Base-by-base conservation (phyloP, 2,113 vertebrate genomes). In the Noctilio leporinus region DNA sequence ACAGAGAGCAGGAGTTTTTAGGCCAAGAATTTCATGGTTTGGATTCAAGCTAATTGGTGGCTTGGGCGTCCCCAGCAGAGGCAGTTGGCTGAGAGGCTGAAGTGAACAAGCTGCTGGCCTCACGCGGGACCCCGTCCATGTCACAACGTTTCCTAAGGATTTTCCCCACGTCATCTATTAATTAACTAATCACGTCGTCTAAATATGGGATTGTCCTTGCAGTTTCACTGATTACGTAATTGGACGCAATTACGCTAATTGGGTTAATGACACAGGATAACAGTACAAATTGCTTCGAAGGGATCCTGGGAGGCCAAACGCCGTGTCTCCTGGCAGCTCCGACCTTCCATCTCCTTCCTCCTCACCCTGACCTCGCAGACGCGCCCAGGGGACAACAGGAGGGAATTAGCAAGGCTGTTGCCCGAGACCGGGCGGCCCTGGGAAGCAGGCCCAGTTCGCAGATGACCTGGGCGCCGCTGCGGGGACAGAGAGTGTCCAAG, bases 91-190 rank as follows among this genome's bases (percentile, higher is more conserved):
- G 62, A 67, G 90, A 64, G 35, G 78, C 70, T 55, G 2, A 77
- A 2, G 77, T 65, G 24, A 75, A 78, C 33, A 77, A 95, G 45
- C 2, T 69, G 94, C 72, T 89, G 16, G 19, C 7, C 43, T 81
- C 45, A 0, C 6, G 5, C 0, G 51, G 57, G 59, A 14, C 47
- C 75, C n/a, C 94, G 98, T 98, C 98, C 98, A 98, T 97, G 97
- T 97, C 97, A 91, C 96, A 97, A 98, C 96, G 97, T 97, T 98
- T 98, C 96, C 97, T 97, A 97, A 97, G 97, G 97, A 98, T 98
- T 98, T 98, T 98, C 97, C 97, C 98, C 98, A 97, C 98, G 97
- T 98, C 98, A 98, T 98, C 98, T 98, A 98, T 98, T 98, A 98
- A 98, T 98, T 98, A 98, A 97, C 98, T 98, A 98, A 98, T 98